These are phyloP conservation scores for Sandelia bainsii DNA, from an alignment of 2,797 vertebrate species.

Conservation along the genomic window DNA sequence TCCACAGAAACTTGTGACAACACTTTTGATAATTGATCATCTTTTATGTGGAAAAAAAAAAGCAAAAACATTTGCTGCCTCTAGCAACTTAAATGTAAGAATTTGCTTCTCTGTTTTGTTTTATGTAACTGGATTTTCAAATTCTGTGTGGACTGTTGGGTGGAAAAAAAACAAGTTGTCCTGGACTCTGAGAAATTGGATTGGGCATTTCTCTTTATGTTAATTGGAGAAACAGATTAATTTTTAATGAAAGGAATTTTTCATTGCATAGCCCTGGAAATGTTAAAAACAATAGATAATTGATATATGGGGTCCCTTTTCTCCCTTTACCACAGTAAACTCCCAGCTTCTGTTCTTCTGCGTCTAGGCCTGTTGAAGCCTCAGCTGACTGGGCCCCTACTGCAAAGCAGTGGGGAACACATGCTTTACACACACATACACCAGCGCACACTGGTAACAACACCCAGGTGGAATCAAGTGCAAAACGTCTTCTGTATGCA, in stretches of 20 bases:
- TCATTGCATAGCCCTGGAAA: not conserved
- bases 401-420: conserved; percentile 39
- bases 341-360: conserved; percentile 15
- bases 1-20: not conserved
- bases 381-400: conserved; percentile 39
- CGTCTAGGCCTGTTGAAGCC: conserved; percentile 42
- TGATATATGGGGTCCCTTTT: not conserved
- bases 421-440: conserved; percentile 38
- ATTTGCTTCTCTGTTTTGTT: not conserved
- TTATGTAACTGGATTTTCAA: not conserved
- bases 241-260: not conserved
- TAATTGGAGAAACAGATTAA: not conserved
- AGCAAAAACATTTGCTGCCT: not conserved
- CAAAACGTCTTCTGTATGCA: conserved; percentile 28
- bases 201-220: not conserved
- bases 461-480: conserved; percentile 61
- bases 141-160: not conserved
- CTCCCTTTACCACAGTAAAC: conserved; percentile 9
- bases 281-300: not conserved
- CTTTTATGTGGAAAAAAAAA: not conserved
- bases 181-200: not conserved
- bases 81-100: not conserved
- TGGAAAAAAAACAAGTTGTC: not conserved
- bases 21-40: not conserved
- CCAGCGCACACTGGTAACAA: conserved; percentile 30